Evolutionary conservation across 2,888 invertebrate genomes (phyloP), one percentile per base, ranked within the genome.

Genomic region (Hoplodrina blanda): DNA sequence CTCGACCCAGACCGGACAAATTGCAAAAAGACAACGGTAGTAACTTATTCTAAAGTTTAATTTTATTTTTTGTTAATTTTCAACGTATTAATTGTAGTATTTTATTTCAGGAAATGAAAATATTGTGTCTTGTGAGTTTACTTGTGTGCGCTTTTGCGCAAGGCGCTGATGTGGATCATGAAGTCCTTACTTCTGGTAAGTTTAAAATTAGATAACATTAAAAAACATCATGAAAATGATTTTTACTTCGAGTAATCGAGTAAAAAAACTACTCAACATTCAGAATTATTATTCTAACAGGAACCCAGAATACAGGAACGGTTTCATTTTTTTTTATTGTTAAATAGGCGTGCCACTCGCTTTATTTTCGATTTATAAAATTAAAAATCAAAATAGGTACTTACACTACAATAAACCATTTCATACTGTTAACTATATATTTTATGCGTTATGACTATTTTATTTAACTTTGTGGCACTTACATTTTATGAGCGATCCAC

Each of bases 101-200:
- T 62, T 62, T 62, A 20, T 81, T 83, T 8, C 65, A 74, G 76
- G 80, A 70, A 70, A 83, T 83, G 83, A 83, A 83, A 75, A n/a
- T 81, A 57, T 60, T 81, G 50, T 70, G 73, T 60, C 56, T 84
- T 17, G 25, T 77, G 17, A 44, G 63, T 20, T 60, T 84, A 59
- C 33, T 78, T 10, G 71, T 75, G 41, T 79, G 81, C 62, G 84
- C 82, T 0, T 20, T 64, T 50, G 75, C 76, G 49, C 80, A 72
- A 11, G 69, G 75, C 54, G 79, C 69, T 6, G 54, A 69, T 46
- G 61, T 79, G 1, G 62, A 66, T 0, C 57, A 70, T 46, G 69
- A 73, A 50, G 62, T 66, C 4, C 52, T 70, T 62, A 57, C 74
- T 10, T 15, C 70, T 56, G 81, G 84, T 84, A 44, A 60, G 80